Conservation (phyloP, 2,113 vertebrate species). For the Datnioides undecimradiatus region DNA sequence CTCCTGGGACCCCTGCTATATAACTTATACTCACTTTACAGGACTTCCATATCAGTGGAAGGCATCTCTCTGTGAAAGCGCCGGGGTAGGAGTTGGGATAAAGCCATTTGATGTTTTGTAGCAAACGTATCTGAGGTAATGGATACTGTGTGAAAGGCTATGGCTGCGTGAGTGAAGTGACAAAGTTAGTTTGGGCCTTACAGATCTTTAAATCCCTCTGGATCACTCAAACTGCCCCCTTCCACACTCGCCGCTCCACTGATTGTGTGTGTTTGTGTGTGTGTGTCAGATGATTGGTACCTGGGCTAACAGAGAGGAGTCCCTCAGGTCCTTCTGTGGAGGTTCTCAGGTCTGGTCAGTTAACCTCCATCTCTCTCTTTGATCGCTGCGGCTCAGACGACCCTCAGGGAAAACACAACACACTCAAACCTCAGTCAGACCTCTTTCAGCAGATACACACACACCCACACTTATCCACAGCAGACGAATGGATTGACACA, state of each 20-base stretch:
- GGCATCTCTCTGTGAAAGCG: constrained; percentile 68
- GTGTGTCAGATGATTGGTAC: constrained; percentile 77
- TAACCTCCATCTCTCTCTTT: constrained; percentile 84
- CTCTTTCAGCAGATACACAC: constrained; percentile 44
- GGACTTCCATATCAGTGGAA: constrained; percentile 77
- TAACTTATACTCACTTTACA: constrained; percentile 81
- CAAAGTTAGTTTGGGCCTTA: constrained; percentile 83
- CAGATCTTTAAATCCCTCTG: constrained; percentile 78
- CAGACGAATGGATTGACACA: constrained; percentile 62
- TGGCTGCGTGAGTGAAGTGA: constrained; percentile 76
- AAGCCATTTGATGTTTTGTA: constrained; percentile 79
- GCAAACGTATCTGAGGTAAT: constrained; percentile 73
- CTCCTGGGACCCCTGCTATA: constrained; percentile 73
- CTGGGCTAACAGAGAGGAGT: constrained; percentile 79
- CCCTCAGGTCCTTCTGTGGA: constrained; percentile 81
- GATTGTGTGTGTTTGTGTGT: constrained; percentile 72
- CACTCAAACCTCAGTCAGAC: constrained; percentile 69
- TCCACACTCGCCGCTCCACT: constrained; percentile 58
- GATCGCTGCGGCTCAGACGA: constrained; percentile 78
- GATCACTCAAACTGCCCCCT: constrained; percentile 74
- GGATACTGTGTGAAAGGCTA: constrained; percentile 82
- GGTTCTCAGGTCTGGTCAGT: constrained; percentile 83
- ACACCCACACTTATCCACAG: constrained; percentile 42
- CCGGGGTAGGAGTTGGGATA: constrained; percentile 66
- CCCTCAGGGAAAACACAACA: constrained; percentile 81